Percentiles rank a stretch among this genome's conserved stretches.
Evolutionary conservation across 2,113 vertebrate species (phyloP).

Genomic region (Aramus guarauna): DNA sequence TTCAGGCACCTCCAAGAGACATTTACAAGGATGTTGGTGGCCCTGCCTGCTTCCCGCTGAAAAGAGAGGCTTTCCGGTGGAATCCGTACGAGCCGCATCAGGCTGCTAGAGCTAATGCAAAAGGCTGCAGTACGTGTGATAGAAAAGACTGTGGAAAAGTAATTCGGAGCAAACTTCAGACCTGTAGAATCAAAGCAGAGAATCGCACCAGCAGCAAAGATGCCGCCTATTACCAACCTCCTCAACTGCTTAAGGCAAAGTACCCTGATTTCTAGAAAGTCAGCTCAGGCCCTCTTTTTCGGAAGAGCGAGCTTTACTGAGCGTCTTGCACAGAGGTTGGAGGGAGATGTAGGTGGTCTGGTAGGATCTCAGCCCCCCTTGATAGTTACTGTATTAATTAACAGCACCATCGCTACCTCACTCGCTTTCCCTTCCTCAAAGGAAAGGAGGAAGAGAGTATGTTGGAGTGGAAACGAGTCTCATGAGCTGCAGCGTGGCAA

Average conservation of each 20-base stretch:
- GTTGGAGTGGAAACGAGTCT: neutral
- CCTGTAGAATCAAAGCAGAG: neutral
- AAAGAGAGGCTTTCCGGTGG: neutral
- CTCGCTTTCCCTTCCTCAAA: neutral
- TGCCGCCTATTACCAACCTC: neutral
- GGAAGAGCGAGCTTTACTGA: neutral
- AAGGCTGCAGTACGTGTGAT: accelerated
- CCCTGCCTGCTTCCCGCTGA: neutral
- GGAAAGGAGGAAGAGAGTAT: neutral
- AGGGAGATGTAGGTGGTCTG: neutral
- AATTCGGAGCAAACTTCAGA: neutral
- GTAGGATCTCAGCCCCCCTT: neutral
- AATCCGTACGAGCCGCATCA: accelerated
- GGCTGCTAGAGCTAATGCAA: neutral
- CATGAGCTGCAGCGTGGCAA: accelerated
- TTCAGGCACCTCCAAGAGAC: neutral
- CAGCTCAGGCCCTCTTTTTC: neutral
- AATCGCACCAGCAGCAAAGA: neutral
- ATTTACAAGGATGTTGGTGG: too few species aligned
- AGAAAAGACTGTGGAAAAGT: neutral
- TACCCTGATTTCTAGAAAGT: neutral
- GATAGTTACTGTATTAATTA: neutral
- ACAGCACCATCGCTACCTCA: neutral
- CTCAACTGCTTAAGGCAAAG: neutral
- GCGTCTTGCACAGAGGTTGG: neutral